Evolutionary conservation across 2,888 invertebrate species (phyloP).

Genomic region (Agrochola lychnidis): DNA sequence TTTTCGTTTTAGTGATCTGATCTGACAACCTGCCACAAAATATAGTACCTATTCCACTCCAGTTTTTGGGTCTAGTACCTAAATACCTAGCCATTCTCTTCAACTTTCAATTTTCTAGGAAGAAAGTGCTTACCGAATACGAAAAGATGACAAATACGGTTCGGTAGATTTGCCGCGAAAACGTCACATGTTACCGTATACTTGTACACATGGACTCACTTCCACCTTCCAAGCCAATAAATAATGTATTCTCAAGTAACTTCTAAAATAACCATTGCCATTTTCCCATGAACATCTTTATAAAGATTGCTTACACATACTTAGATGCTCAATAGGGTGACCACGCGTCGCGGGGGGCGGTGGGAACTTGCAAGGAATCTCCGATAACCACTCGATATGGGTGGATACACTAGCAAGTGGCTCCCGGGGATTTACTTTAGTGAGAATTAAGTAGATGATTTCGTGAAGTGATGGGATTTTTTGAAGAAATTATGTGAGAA

Average conservation of each 20-base stretch:
- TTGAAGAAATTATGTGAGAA: conserved; percentile 4
- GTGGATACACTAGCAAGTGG: conserved; percentile 56
- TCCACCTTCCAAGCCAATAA: background rate
- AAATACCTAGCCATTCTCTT: background rate
- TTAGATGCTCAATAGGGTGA: conserved; percentile 58
- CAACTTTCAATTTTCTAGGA: background rate
- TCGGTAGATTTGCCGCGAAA: rapidly evolving
- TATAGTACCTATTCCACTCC: too few species aligned
- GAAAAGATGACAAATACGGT: background rate
- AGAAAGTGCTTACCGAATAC: background rate
- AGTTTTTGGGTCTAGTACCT: background rate
- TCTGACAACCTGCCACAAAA: background rate
- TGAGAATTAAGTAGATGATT: conserved; percentile 31
- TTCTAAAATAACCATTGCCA: background rate
- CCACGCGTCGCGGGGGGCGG: conserved; percentile 52
- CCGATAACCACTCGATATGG: conserved; percentile 36
- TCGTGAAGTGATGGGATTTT: conserved; percentile 1
- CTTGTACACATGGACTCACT: background rate
- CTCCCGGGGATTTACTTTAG: conserved; percentile 35
- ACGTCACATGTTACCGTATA: background rate
- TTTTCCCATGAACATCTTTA: conserved; percentile 38
- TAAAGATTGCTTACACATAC: conserved; percentile 36
- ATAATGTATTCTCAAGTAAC: background rate
- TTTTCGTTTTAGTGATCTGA: background rate
- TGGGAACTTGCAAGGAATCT: conserved; percentile 44